Evolutionary conservation across 2,113 vertebrate genomes (phyloP), one percentile per base, ranked within the genome.

Genomic region (Nycticryphes semicollaris): DNA sequence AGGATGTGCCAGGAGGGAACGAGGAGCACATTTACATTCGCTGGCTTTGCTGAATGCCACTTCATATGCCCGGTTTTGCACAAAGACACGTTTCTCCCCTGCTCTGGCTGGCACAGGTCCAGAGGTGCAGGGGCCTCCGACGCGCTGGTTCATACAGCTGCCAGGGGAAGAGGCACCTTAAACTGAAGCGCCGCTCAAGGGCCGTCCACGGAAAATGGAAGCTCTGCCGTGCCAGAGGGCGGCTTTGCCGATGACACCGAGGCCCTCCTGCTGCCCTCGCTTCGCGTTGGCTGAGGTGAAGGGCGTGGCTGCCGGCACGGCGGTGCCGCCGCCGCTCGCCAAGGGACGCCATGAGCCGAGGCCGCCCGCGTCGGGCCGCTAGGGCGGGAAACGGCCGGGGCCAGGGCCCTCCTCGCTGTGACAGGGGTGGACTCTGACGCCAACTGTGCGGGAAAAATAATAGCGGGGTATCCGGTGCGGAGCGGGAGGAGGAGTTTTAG

Each of bases 171-270:
- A 15, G 43, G 14, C 25, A 31, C 59, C 51, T 24, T 5, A 3
- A 35, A 31, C 51, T 6, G 22, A 14, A 25, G 57, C 16, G 0
- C 23, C 2, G 1, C 9, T 33, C 24, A 3, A 37, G 54, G 56
- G 41, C 31, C 10, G n/a, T 54, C 47, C 33, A 9, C 23, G 18
- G 67, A 14, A 50, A 5, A 62, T 5, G 39, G 59, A 9, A 43
- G 54, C 28, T 6, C 8, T 23, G 66, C 45, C 7, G 5, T 4
- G 22, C 28, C 54, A 17, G 24, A 9, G 30, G 30, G 6, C 47
- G 3, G 24, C 3, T 0, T 2, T 11, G 5, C 33, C 2, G 0
- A 10, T 4, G 12, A 13, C 43, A 10, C 1, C 25, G 1, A 6
- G 54, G 21, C 18, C 39, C 47, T 1, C 1, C 13, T 2, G 0